phyloP scores from a whole-genome alignment of 2,113 vertebrate species.

The Balaenoptera acutorostrata region DNA sequence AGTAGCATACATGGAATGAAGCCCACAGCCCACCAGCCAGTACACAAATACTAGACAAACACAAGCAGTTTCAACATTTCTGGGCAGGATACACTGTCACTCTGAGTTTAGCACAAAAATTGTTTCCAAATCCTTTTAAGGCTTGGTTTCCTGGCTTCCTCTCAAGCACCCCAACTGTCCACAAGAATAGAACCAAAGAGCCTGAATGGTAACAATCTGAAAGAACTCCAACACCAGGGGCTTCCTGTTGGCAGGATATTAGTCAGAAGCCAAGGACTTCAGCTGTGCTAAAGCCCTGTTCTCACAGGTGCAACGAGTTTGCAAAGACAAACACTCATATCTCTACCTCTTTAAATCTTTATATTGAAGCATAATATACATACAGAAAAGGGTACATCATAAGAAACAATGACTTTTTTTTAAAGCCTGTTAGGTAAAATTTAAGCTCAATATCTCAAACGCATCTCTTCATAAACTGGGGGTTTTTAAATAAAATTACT shows the following conservation, averaged over 20 bases:
- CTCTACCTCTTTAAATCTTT: neutral
- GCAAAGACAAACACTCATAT: neutral
- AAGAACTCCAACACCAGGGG: conserved; percentile 13
- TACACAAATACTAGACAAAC: conserved; percentile 47
- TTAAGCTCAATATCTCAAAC: neutral
- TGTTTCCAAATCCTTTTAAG: conserved; percentile 42
- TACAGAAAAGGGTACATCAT: neutral
- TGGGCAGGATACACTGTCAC: conserved; percentile 28
- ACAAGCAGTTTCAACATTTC: conserved; percentile 46
- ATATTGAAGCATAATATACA: neutral
- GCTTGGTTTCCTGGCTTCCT: conserved; percentile 41
- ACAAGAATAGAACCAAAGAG: conserved; percentile 52
- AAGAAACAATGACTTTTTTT: neutral
- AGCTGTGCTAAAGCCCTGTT: neutral
- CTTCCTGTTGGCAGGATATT: neutral
- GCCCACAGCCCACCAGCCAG: conserved; percentile 10
- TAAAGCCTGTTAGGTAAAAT: conserved; percentile 9
- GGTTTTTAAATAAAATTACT: conserved; percentile 32
- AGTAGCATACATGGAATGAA: neutral
- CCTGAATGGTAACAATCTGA: conserved; percentile 1
- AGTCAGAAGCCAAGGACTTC: neutral
- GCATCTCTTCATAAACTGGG: neutral
- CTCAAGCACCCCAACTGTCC: conserved; percentile 37
- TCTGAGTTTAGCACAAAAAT: conserved; percentile 31
- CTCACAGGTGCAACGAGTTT: neutral